Base-by-base conservation (phyloP, 2,113 vertebrate genomes). In the Scomber japonicus region DNA sequence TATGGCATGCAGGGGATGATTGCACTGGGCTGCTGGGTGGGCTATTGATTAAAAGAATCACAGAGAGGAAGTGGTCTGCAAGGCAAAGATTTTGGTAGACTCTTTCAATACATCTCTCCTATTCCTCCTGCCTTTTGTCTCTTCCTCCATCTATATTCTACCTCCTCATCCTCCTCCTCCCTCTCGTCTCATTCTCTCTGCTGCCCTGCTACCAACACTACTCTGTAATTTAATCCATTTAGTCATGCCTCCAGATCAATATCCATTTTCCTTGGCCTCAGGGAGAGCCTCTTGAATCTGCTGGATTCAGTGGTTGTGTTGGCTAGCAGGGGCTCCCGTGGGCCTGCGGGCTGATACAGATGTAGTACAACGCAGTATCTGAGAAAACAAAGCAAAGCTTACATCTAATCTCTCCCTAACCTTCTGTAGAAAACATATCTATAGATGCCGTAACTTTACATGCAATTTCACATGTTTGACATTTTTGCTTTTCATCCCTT, bases 181-280 rank as follows among this genome's bases (percentile, higher is more conserved):
- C 40, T 70, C 70, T 75, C 50, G 27, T 35, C 60, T 83, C 35
- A 0, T 79, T 77, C 69, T 75, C 83, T 84, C 73, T 75, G 63
- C 66, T 81, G 81, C 80, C 68, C 63, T 76, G 82, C 87, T 90
- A 84, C 85, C 81, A 80, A 82, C 86, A 80, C 81, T 76, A 80
- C 88, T 81, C 85, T 86, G 88, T 90, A 90, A 91, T 91, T 88
- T 91, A 92, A 94, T 94, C 91, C 88, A 91, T 93, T 93, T 89
- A 91, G 90, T 91, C 90, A 89, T 90, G 88, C 88, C 89, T 89
- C 76, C 57, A 90, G 90, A 93, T 93, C 93, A 92, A 93, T 94
- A 92, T 91, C 88, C 88, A 92, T 93, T 92, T 93, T 78, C 85
- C 84, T 68, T 53, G 57, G 90, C 91, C 87, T 79, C 15, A 73